Evolutionary conservation across 1,140 invertebrate genomes (phyloP).

Genomic region (Ditylenchus dipsaci): DNA sequence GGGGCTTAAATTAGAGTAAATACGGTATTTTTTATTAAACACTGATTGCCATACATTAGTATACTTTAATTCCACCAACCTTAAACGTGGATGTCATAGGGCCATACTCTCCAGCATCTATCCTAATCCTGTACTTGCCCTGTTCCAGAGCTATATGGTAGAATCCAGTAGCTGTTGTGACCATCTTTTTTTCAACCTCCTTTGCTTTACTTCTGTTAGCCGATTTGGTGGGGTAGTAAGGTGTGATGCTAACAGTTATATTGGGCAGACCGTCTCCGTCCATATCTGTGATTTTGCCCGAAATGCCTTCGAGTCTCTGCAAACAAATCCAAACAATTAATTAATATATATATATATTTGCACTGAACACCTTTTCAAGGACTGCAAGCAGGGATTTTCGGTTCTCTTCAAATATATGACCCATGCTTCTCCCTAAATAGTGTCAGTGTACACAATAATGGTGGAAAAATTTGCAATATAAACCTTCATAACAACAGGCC

Average conservation of each 20-base stretch:
- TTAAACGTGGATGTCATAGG: conserved; percentile 24
- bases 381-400: conserved; percentile 36
- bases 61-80: no score
- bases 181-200: background rate
- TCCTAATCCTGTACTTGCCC: conserved; percentile 34
- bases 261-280: conserved; percentile 23
- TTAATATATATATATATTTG: no score
- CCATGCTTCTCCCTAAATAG: conserved; percentile 20
- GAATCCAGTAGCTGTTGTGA: conserved; percentile 27
- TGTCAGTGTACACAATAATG: no score
- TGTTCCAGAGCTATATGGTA: conserved; percentile 37
- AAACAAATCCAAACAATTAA: conserved; percentile 16
- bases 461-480: no score
- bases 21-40: no score
- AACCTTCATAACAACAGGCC: conserved; percentile 53
- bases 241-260: conserved; percentile 25
- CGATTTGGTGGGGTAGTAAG: background rate
- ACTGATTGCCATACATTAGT: no score
- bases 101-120: conserved; percentile 20
- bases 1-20: no score
- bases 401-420: conserved; percentile 54
- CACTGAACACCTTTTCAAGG: conserved; percentile 38
- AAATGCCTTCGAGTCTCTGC: conserved; percentile 47
- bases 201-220: background rate
- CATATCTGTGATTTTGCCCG: conserved; percentile 38